phyloP scores from a whole-genome alignment of 2,113 vertebrate species.

The Aphyosemion australe region DNA sequence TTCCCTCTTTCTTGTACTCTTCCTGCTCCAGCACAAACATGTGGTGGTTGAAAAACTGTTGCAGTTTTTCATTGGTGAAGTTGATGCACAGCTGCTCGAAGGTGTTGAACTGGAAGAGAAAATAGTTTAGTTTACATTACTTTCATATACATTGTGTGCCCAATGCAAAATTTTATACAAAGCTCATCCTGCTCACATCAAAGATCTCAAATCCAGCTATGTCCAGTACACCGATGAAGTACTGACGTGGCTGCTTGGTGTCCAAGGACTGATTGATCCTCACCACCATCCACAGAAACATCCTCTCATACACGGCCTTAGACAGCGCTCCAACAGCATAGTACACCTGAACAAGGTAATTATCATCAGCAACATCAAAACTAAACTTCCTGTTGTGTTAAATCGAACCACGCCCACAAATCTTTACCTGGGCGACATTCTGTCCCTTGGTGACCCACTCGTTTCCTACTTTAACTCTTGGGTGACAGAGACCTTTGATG shows the following conservation, averaged over 20 bases:
- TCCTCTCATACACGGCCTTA: conserved; percentile 82
- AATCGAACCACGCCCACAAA: neutral
- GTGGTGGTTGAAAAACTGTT: conserved; percentile 83
- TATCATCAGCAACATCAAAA: neutral
- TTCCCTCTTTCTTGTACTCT: conserved; percentile 85
- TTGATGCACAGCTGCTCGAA: conserved; percentile 84
- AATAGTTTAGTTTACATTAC: too few species aligned
- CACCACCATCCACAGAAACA: conserved; percentile 83
- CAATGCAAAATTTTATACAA: neutral
- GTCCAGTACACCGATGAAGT: conserved; percentile 81
- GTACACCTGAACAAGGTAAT: conserved; percentile 56
- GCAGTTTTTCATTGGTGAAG: conserved; percentile 84
- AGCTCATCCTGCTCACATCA: conserved; percentile 50
- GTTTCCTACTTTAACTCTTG: conserved; percentile 35
- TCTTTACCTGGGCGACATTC: conserved; percentile 5
- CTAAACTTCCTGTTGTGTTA: neutral
- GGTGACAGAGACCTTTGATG: conserved; percentile 36
- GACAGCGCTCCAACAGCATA: conserved; percentile 75
- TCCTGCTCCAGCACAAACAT: conserved; percentile 82
- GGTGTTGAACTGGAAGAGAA: conserved; percentile 60
- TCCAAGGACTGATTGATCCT: conserved; percentile 81
- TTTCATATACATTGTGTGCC: too few species aligned
- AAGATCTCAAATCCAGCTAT: conserved; percentile 83
- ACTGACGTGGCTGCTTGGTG: conserved; percentile 78
- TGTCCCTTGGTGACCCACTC: conserved; percentile 43